These are phyloP conservation scores for Nowickia ferox DNA, from an alignment of 2,888 invertebrate species.

Conservation along the genomic window DNA sequence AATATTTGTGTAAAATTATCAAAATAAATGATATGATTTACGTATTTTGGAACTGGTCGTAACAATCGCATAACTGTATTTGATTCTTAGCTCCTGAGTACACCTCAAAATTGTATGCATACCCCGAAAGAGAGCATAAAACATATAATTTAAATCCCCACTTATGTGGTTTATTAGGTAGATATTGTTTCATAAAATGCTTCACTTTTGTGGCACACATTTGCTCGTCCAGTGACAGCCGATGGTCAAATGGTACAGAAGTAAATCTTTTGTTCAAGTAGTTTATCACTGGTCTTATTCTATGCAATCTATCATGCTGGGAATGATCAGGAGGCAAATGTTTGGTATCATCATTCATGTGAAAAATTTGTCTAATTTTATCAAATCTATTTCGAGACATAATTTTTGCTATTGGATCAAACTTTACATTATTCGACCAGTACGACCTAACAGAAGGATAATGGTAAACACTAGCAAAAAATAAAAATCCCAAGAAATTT, in stretches of 20 bases:
- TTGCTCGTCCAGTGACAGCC: neutral
- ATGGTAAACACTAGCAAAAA: slow-evolving; percentile 45
- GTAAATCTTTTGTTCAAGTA: slow-evolving; percentile 47
- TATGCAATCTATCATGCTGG: slow-evolving; percentile 48
- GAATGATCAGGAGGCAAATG: slow-evolving; percentile 48
- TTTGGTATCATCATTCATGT: slow-evolving; percentile 55
- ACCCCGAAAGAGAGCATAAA: too few species aligned
- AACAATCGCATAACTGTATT: too few species aligned
- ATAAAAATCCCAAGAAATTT: too few species aligned
- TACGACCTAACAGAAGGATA: slow-evolving; percentile 35
- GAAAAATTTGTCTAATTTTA: slow-evolving; percentile 40
- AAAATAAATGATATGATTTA: neutral
- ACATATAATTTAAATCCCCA: too few species aligned
- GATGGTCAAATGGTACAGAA: slow-evolving; percentile 32
- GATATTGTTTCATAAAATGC: too few species aligned
- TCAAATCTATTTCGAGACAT: slow-evolving; percentile 47
- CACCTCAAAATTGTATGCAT: too few species aligned
- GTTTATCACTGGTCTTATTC: slow-evolving; percentile 45
- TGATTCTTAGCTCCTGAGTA: too few species aligned
- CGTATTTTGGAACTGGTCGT: too few species aligned
- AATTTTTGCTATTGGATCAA: slow-evolving; percentile 35
- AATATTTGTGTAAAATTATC: neutral
- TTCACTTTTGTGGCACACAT: neutral
- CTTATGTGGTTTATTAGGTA: too few species aligned
- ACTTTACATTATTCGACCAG: slow-evolving; percentile 36